phyloP scores from a whole-genome alignment of 2,797 vertebrate genomes.

The Gadopsis marmoratus region DNA sequence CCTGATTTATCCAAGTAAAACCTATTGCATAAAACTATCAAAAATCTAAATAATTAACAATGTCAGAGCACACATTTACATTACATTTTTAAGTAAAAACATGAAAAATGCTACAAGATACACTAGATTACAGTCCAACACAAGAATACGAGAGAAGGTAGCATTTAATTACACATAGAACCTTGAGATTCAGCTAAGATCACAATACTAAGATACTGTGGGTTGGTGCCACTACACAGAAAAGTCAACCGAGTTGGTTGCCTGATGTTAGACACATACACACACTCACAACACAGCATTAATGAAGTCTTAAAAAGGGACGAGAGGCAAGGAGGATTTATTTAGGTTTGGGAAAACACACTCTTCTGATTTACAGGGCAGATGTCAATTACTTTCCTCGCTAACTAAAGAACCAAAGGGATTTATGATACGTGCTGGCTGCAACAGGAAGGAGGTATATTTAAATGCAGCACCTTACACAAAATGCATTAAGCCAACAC shows the following conservation, averaged over 20 bases:
- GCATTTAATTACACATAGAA: conserved; percentile 1
- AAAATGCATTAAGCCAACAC: neutral
- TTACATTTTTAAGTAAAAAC: neutral
- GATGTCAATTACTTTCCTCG: neutral
- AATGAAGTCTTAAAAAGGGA: neutral
- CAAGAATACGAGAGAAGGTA: neutral
- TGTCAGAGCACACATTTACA: neutral
- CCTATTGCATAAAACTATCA: neutral
- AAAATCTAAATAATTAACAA: neutral
- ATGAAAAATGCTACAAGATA: neutral
- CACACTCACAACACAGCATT: neutral
- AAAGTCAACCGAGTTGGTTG: neutral
- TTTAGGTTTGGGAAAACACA: neutral
- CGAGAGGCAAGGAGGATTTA: neutral
- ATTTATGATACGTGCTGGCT: neutral
- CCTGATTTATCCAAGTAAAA: neutral
- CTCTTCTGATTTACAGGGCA: neutral
- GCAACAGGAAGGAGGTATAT: neutral
- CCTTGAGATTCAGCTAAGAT: neutral
- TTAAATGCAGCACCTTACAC: neutral
- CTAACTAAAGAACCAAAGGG: neutral
- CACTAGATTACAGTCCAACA: neutral
- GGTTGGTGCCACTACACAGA: neutral
- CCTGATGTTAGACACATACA: neutral
- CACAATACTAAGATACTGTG: neutral